Conservation (phyloP, 2,113 vertebrate genomes). For the Vicugna pacos region DNA sequence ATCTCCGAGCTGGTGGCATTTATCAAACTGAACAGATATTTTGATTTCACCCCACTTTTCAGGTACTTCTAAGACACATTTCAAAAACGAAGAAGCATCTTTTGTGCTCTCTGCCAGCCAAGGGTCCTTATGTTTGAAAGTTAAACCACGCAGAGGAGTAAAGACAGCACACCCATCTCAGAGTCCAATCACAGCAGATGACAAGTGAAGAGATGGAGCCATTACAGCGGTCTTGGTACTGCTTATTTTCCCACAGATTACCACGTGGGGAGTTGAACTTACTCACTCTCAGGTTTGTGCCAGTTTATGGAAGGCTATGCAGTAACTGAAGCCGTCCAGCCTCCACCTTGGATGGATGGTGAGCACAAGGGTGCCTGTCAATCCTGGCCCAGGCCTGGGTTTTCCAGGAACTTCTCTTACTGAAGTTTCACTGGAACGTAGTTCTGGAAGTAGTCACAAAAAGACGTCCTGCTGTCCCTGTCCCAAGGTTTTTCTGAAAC, state of each 20-base stretch:
- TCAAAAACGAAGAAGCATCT: not conserved
- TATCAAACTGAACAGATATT: not conserved
- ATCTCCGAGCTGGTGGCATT: not conserved
- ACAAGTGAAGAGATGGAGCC: not conserved
- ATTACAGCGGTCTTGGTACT: accelerated
- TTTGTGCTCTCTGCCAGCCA: slow-evolving; percentile 6
- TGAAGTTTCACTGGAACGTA: not conserved
- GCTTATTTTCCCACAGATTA: not conserved
- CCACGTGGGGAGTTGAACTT: not conserved
- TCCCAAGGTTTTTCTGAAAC: not conserved
- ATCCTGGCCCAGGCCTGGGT: not conserved
- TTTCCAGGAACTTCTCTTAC: slow-evolving; percentile 26
- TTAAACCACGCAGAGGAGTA: slow-evolving; percentile 10
- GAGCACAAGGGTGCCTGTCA: not conserved
- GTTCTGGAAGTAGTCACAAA: not conserved
- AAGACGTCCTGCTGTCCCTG: not conserved
- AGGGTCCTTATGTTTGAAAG: slow-evolving; percentile 18
- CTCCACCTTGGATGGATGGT: not conserved
- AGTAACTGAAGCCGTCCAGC: not conserved
- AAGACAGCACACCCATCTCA: not conserved
- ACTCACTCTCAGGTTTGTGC: not conserved
- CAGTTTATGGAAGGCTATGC: not conserved
- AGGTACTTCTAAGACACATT: not conserved
- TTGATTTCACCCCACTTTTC: slow-evolving; percentile 43
- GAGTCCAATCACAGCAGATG: not conserved